Evolutionary conservation across 2,888 invertebrate species (phyloP).

Genomic region (Sycophila texana): DNA sequence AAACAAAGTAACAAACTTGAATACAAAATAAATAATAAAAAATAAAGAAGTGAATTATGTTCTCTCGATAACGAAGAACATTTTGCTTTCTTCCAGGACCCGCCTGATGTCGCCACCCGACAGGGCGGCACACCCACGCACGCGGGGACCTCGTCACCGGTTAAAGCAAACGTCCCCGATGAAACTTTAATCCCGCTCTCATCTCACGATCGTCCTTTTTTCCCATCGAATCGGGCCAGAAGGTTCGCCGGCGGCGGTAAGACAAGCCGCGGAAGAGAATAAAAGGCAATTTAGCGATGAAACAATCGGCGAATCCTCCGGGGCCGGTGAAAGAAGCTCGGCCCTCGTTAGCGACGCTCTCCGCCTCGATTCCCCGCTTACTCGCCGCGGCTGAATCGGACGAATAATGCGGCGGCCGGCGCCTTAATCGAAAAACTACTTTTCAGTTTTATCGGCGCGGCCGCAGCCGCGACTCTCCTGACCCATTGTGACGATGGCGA

Average conservation of each 20-base stretch:
- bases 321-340: background rate
- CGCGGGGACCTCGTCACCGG: background rate
- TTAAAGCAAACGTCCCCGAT: background rate
- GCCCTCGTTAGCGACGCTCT: slow-evolving; percentile 25
- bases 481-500: slow-evolving; percentile 2
- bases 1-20: no score
- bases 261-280: slow-evolving; percentile 19
- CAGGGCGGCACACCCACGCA: slow-evolving; percentile 16
- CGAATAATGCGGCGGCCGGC: background rate
- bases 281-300: slow-evolving; percentile 49
- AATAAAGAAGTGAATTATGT: no score
- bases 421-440: slow-evolving; percentile 53
- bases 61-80: no score
- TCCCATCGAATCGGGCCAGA: background rate
- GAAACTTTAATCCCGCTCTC: slow-evolving; percentile 23
- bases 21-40: no score
- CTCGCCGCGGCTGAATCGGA: slow-evolving; percentile 13
- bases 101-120: background rate
- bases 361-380: slow-evolving; percentile 17
- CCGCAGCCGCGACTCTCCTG: slow-evolving; percentile 18
- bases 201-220: background rate
- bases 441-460: slow-evolving; percentile 48
- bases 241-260: background rate
- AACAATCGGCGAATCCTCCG: slow-evolving; percentile 20
- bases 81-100: no score